Conservation (phyloP, 2,113 vertebrate species). For the Zootoca vivipara region DNA sequence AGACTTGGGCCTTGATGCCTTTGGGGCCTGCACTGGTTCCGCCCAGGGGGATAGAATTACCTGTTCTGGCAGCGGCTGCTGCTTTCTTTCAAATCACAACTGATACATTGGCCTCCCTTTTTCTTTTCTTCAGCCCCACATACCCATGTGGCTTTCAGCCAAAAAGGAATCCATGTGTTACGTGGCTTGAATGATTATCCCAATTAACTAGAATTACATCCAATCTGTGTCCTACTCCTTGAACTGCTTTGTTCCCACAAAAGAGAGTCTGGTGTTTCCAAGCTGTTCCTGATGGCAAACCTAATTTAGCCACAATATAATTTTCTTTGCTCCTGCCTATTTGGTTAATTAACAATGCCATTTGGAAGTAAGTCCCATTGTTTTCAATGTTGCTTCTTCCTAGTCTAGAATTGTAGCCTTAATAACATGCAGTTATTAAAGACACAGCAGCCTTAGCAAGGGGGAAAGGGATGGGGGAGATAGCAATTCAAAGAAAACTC, state of each 20-base stretch:
- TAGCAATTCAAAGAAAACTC: not conserved
- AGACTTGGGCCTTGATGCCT: not conserved
- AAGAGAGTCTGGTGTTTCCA: not conserved
- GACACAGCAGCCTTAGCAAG: not conserved
- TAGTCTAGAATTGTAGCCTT: not conserved
- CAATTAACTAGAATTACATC: constrained; percentile 1
- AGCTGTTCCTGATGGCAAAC: not conserved
- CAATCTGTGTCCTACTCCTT: not conserved
- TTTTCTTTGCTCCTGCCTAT: not conserved
- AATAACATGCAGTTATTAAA: too few species aligned
- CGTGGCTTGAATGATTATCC: not conserved
- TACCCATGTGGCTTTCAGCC: not conserved
- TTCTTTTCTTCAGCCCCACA: not conserved
- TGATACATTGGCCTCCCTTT: not conserved
- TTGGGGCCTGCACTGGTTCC: not conserved
- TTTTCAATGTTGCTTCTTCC: too few species aligned
- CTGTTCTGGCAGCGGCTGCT: not conserved
- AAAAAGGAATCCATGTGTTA: not conserved
- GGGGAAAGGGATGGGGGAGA: too few species aligned
- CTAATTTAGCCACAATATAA: not conserved
- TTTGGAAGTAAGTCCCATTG: too few species aligned
- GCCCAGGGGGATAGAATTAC: not conserved
- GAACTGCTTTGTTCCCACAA: not conserved
- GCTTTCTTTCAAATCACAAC: not conserved
- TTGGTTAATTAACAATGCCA: not conserved